Percentiles rank a stretch among this genome's conserved stretches.
phyloP scores from a whole-genome alignment of 2,888 invertebrate species.

The Synanthedon andrenaeformis region DNA sequence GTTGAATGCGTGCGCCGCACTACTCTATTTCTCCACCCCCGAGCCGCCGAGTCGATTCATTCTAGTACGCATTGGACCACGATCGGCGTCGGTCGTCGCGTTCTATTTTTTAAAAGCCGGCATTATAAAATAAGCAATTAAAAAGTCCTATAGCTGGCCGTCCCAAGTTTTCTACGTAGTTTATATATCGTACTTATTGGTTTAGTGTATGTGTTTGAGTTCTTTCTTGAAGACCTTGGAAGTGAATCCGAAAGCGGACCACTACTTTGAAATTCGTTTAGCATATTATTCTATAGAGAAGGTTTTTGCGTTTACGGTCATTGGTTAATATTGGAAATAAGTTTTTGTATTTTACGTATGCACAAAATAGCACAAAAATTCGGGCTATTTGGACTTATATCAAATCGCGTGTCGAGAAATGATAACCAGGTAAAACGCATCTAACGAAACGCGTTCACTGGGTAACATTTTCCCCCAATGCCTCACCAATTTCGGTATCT shows the following conservation, averaged over 20 bases:
- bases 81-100: conserved; percentile 28
- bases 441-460: not conserved
- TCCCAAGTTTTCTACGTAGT: conserved; percentile 31
- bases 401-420: conserved; percentile 30
- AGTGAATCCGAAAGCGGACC: conserved; percentile 7
- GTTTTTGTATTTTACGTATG: not conserved
- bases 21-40: conserved; percentile 21
- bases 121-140: conserved; percentile 26
- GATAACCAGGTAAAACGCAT: conserved; percentile 13
- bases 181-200: conserved; percentile 11
- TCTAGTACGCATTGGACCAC: conserved; percentile 49
- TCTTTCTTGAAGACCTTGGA: conserved; percentile 19
- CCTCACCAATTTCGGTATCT: too few species aligned
- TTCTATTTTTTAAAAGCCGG: conserved; percentile 23
- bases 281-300: conserved; percentile 10
- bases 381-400: not conserved
- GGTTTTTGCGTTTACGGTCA: conserved; percentile 8
- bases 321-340: not conserved
- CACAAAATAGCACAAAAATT: not conserved
- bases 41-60: conserved; percentile 21
- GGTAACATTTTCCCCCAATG: not conserved
- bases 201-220: conserved; percentile 22
- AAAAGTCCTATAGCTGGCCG: conserved; percentile 40
- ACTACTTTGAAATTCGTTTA: not conserved
- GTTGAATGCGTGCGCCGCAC: conserved; percentile 53